Evolutionary conservation across 2,797 vertebrate genomes (phyloP).

Genomic region (Orestias chungarensis): DNA sequence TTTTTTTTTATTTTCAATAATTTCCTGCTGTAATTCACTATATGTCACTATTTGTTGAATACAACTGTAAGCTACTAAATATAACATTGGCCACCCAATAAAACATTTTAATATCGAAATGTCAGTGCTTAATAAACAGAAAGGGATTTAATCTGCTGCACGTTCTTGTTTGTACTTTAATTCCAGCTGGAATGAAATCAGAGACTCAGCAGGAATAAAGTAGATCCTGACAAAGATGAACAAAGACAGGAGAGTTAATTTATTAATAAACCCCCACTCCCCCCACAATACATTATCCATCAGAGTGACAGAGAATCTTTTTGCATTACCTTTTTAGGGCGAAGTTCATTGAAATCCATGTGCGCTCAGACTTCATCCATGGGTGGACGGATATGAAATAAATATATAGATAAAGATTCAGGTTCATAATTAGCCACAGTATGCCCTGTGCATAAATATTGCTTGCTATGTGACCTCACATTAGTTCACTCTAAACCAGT

Average conservation of each 20-base stretch:
- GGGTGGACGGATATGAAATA: constrained; percentile 72
- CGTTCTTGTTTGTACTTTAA: constrained; percentile 49
- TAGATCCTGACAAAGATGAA: constrained; percentile 59
- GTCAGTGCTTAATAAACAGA: constrained; percentile 66
- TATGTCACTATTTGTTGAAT: constrained; percentile 54
- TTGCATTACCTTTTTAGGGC: constrained; percentile 62
- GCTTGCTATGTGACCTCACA: constrained; percentile 21
- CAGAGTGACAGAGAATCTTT: constrained; percentile 46
- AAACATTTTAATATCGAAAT: constrained; percentile 71
- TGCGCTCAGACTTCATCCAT: constrained; percentile 63
- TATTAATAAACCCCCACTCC: constrained; percentile 64
- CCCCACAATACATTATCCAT: constrained; percentile 56
- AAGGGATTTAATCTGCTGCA: constrained; percentile 55
- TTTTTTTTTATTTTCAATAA: constrained; percentile 77
- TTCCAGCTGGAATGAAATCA: constrained; percentile 42
- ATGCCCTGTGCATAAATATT: constrained; percentile 56
- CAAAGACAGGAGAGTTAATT: constrained; percentile 66
- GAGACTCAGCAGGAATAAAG: constrained; percentile 42
- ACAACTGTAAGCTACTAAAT: constrained; percentile 64
- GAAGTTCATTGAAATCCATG: constrained; percentile 75
- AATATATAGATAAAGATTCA: constrained; percentile 76
- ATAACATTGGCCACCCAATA: constrained; percentile 62
- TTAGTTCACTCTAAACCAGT: constrained; percentile 32
- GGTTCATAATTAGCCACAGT: constrained; percentile 69
- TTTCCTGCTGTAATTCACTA: constrained; percentile 51